Evolutionary conservation across 2,797 vertebrate genomes (phyloP).

Genomic region (Bradypodion ventrale): DNA sequence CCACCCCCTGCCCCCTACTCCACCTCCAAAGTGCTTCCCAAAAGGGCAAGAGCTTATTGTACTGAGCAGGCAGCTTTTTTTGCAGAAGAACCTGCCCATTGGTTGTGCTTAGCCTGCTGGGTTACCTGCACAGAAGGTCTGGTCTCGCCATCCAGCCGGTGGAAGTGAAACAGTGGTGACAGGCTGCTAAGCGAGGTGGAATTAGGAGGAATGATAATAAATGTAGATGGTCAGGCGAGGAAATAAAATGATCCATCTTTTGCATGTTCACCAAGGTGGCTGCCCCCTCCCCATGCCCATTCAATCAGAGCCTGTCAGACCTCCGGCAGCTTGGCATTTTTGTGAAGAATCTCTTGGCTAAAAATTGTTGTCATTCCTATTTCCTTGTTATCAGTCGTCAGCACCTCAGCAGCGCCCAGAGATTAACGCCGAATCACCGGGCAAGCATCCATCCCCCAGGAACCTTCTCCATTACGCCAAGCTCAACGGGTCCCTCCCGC

Average conservation of each 20-base stretch:
- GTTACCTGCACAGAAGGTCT: slow-evolving; percentile 44
- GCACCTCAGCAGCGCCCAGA: slow-evolving; percentile 81
- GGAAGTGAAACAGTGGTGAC: slow-evolving; percentile 70
- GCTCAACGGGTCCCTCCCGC: slow-evolving; percentile 77
- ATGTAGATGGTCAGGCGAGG: slow-evolving; percentile 74
- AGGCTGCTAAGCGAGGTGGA: slow-evolving; percentile 68
- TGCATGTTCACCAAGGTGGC: slow-evolving; percentile 81
- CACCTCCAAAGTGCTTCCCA: not conserved
- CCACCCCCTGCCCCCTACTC: too few relatives aligned
- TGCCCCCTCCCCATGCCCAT: slow-evolving; percentile 77
- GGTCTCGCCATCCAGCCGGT: slow-evolving; percentile 60
- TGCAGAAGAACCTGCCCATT: slow-evolving; percentile 15
- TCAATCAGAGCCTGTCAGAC: slow-evolving; percentile 92
- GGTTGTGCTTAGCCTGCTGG: slow-evolving; percentile 37
- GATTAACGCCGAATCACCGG: slow-evolving; percentile 88
- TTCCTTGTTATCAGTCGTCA: slow-evolving; percentile 95
- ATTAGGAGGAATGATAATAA: slow-evolving; percentile 78
- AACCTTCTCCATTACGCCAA: slow-evolving; percentile 78
- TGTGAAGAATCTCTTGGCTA: slow-evolving; percentile 96
- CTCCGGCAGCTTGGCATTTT: slow-evolving; percentile 87
- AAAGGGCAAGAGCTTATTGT: not conserved
- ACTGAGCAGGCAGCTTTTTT: not conserved
- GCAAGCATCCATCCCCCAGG: slow-evolving; percentile 74
- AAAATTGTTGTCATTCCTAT: slow-evolving; percentile 99
- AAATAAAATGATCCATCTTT: slow-evolving; percentile 91